Base-by-base conservation (phyloP, 2,113 vertebrate genomes). In the Eurystomus gularis region DNA sequence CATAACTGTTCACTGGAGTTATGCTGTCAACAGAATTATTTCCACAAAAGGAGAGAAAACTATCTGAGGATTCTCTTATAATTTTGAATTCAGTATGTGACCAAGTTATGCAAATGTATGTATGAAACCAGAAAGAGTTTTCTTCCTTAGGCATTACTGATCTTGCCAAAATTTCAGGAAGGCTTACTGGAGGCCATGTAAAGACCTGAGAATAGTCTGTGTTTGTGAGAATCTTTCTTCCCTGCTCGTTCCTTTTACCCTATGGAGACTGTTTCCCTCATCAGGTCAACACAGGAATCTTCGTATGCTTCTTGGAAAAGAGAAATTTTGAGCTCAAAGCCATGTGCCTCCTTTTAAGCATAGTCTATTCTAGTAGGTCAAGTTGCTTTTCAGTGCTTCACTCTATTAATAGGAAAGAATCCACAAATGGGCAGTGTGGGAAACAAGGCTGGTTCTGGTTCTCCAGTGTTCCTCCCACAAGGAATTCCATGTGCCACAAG, bases 351-450 rank as follows among this genome's bases (percentile, higher is more conserved):
- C 46, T 85, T 92, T 72, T 81, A 96, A 86, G 64, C 9, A 0
- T 72, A 81, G 60, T 62, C 54, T 86, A 6, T 85, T 90, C 75
- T 57, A 77, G 75, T 31, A 86, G 55, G 37, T 86, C 62, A 72
- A 13, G 29, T 70, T 69, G 62, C 64, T 86, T 82, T 90, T 54
- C 73, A 62, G 68, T 88, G 39, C 51, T 88, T 93, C 31, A n/a
- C 35, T 82, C 70, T 87, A n/a, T 82, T 95, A 93, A 90, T 87
- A 89, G 84, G 78, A 73, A 96, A 80, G 58, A 88, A 86, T 93
- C 96, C 82, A 78, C 62, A 78, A 86, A 92, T 68, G 52, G 55
- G 54, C 42, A 62, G 35, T 85, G 82, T 94, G 79, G 84, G 87
- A 91, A 93, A 62, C 58, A 90, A 90, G 55, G 14, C 93, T 90